Evolutionary conservation across 2,888 invertebrate genomes (phyloP), one percentile per base, ranked within the genome.

Genomic region (Oscheius sp.): DNA sequence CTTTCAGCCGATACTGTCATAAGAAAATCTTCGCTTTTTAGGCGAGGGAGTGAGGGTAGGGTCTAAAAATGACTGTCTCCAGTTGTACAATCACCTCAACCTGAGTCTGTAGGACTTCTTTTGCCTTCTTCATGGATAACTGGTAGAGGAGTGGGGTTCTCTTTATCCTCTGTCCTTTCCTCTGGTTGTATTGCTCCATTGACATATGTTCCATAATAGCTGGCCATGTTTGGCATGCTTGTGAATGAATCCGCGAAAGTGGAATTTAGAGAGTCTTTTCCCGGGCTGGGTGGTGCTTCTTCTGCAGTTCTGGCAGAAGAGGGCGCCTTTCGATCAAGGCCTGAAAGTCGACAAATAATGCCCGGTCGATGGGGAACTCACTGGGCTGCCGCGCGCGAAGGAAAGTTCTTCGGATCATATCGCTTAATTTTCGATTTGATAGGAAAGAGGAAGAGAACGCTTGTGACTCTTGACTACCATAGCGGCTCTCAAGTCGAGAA

Each of bases 81-180:
- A 16, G 2, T 18, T 6, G 5, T 6, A 59, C 29, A 29, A 18
- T n/a, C 1, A 6, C 9, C 2, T n/a, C 21, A 21, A 56, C 56
- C 69, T 18, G 66, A 52, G 29, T 66, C 66, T 18, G 66, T 46
- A 6, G 61, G 41, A 41, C 79, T 80, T 45, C 63, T 63, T 25
- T 63, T 63, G 1, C 45, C 49, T 29, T 84, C 84, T 74, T 84
- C 84, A 49, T 81, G 73, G 23, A 83, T 83, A 1, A 83, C 79
- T 9, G 81, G 81, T n/a, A 83, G 70, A 69, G 76, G 75, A 29
- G 49, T 64, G 13, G 16, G 18, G 25, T 46, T 49, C 25, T 21
- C 52, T 12, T 49, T 27, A 9, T 49, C 52, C 18, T 52, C 66
- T 1, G 23, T 35, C 49, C 27, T 27, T n/a, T 49, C 25, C 16